Evolutionary conservation across 2,113 vertebrate genomes (phyloP), one percentile per base, ranked within the genome.

Genomic region (Spea bombifrons): DNA sequence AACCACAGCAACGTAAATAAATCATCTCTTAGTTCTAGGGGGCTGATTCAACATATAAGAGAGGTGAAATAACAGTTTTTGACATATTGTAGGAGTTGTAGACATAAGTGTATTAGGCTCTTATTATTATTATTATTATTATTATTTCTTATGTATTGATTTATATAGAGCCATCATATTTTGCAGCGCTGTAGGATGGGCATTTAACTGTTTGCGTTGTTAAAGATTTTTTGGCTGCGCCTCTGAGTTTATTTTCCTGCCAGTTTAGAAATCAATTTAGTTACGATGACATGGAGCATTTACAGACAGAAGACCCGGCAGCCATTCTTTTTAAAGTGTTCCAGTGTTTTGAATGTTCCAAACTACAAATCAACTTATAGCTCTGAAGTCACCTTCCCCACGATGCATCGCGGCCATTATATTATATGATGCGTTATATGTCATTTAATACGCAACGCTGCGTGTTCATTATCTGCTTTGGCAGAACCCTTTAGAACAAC

Each of bases 241-340:
- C 16, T n/a, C 16, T 7, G 47, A n/a, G 16, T 8, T 49, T 30
- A 30, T 70, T 70, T 15, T 16, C 9, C 6, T 17, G 48, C 59
- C 59, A 12, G 50, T 3, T 16, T 16, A 17, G 69, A 10, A 17
- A 5, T 71, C 30, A 30, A 30, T 30, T 30, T 30, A 30, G 30
- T 2, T 30, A 30, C 30, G 30, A n/a, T 65, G 49, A 50, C 46
- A 46, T 46, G 47, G 66, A 69, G 16, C 44, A 3, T 50, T 73
- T 63, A 46, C 7, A 55, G 8, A 68, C 16, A 50, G 81, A 4
- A 59, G 53, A 12, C 65, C 76, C 67, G 49, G 57, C 69, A 73
- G 72, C 82, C 83, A 13, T 73, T 81, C 59, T 71, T 67, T 68
- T 63, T 63, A 81, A 78, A 77, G 65, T 5, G 49, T 82, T 84